A percentile compares a stretch with the other conserved stretches of the same genome.
Evolutionary conservation across 2,888 invertebrate genomes (phyloP).

Genomic region (Tachina fera): DNA sequence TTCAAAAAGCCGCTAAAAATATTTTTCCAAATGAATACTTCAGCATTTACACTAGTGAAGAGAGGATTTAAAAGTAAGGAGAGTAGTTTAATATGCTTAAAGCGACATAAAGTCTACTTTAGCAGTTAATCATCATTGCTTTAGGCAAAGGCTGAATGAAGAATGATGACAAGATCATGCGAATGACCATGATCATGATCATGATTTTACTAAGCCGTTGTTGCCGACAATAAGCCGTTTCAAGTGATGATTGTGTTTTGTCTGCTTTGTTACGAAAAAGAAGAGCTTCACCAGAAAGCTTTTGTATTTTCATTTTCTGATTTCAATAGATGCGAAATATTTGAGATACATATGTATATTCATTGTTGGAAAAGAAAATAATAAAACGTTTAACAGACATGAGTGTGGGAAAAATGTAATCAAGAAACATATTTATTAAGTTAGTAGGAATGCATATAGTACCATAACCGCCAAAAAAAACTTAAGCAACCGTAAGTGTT

Average conservation of each 20-base stretch:
- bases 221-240: slow-evolving; percentile 47
- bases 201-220: slow-evolving; percentile 37
- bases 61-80: not conserved
- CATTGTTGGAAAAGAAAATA: not conserved
- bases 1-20: slow-evolving; percentile 55
- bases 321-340: not conserved
- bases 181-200: slow-evolving; percentile 2
- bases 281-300: slow-evolving; percentile 40
- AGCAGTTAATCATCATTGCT: slow-evolving; percentile 67
- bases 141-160: slow-evolving; percentile 40
- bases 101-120: slow-evolving; percentile 71
- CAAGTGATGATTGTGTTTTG: slow-evolving; percentile 47
- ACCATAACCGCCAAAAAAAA: too few relatives aligned
- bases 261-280: slow-evolving; percentile 22
- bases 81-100: slow-evolving; percentile 30
- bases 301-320: not conserved
- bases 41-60: not conserved
- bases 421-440: too few relatives aligned
- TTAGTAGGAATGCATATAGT: too few relatives aligned
- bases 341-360: too few relatives aligned
- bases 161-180: slow-evolving; percentile 32
- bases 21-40: slow-evolving; percentile 18
- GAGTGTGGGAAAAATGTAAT: slow-evolving; percentile 4
- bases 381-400: not conserved
- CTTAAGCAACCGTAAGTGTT: too few relatives aligned